Evolutionary conservation across 1,140 invertebrate species (phyloP).

Genomic region (Caerostris darwini): DNA sequence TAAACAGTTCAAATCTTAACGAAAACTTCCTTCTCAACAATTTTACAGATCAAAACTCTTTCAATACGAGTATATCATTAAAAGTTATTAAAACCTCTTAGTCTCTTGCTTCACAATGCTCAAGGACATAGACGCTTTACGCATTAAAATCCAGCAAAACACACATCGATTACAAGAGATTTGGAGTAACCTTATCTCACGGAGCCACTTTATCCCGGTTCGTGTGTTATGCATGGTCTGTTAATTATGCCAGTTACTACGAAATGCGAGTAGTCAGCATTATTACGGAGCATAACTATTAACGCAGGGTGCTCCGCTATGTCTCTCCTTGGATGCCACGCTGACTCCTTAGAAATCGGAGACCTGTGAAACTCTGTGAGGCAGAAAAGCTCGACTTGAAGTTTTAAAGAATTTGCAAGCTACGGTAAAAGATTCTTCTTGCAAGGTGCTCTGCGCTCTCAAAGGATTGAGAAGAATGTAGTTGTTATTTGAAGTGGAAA

Average conservation of each 20-base stretch:
- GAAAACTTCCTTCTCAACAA: background rate
- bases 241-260: constrained; percentile 54
- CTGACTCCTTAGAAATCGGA: constrained; percentile 60
- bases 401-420: constrained; percentile 72
- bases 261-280: constrained; percentile 20
- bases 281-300: constrained; percentile 15
- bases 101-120: background rate
- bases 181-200: constrained; percentile 40
- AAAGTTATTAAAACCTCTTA: background rate
- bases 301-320: background rate
- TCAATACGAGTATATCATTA: background rate
- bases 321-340: background rate
- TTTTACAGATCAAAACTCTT: background rate
- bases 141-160: constrained; percentile 7
- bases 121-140: background rate
- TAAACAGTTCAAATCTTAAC: background rate
- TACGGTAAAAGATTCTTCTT: constrained; percentile 17
- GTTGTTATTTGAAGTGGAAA: constrained; percentile 36
- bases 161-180: background rate
- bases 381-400: constrained; percentile 39
- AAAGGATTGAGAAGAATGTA: constrained; percentile 57
- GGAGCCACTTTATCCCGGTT: constrained; percentile 18
- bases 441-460: background rate
- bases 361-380: constrained; percentile 53
- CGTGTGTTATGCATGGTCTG: constrained; percentile 22